Evolutionary conservation across 2,888 invertebrate species (phyloP), one percentile per base, ranked within the genome.

Genomic region (Phymatocera aterrima): DNA sequence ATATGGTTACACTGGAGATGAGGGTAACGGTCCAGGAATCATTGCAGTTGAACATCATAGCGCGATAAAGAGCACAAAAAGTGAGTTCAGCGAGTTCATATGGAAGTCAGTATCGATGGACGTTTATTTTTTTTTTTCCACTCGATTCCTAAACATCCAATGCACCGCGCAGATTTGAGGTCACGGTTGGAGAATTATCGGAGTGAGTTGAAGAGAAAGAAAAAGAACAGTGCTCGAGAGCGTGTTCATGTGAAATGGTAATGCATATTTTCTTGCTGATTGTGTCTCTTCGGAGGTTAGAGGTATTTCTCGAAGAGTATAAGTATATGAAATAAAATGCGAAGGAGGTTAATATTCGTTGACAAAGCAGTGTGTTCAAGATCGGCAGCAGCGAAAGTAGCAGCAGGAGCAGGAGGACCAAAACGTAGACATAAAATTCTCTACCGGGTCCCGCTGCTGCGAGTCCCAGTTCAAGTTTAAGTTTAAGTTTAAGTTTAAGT

Each of bases 391-490:
- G 64, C 37, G 1, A 24, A 4, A 21, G 6, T 3, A 57, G 1
- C 28, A 57, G 28, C 18, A 10, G 10, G 10, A 28, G 10, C 40
- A 40, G 40, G 4, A 40, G 40, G 4, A 51, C 48, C 51, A 24
- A 21, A 37, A 37, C 34, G 61, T 18, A 18, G 61, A 37, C 61
- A 64, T 43, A 43, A 68, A 68, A 46, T 68, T 46, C 68, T 46
- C 46, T 46, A n/a, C n/a, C n/a, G n/a, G 68, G 68, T 64, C 34
- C 64, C 37, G 37, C 21, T 18, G 15, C 34, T 10, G 61, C 24
- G 48, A 51, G 70, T 70, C 70, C 70, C 31, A 37, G 70, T 70
- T 48, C 70, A 28, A 31, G 61, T 57, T 21, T 21, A 1, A 46
- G 57, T 57, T 21, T n/a, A 24, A n/a, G 72, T 72, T 31, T 34